A percentile compares a stretch with the other conserved stretches of the same genome.
phyloP scores from a whole-genome alignment of 2,888 invertebrate genomes.

The Caenorhabditis zanzibari region DNA sequence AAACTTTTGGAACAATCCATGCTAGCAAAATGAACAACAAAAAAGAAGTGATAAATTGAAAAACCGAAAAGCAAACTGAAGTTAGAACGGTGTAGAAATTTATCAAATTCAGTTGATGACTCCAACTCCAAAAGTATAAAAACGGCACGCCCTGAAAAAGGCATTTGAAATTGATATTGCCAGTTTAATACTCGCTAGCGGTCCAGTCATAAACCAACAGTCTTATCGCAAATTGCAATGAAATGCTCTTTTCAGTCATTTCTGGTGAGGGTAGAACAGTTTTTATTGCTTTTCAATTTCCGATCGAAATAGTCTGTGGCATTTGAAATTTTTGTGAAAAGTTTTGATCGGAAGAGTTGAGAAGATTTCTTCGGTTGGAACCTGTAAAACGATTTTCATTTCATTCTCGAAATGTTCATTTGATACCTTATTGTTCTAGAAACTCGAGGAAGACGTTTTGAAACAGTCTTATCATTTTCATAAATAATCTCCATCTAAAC shows the following conservation, averaged over 20 bases:
- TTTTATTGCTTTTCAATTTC: conserved; percentile 46
- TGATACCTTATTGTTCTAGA: background rate
- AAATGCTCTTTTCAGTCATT: conserved; percentile 58
- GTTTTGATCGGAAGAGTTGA: background rate
- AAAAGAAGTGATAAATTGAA: background rate
- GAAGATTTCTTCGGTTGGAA: too few relatives aligned
- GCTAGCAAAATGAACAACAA: background rate
- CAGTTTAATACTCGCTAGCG: conserved; percentile 52
- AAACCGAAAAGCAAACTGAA: conserved; percentile 11
- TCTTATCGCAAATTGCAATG: conserved; percentile 57
- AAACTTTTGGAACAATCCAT: background rate
- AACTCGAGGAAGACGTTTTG: too few relatives aligned
- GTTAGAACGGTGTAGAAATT: conserved; percentile 45
- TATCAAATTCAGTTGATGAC: conserved; percentile 25
- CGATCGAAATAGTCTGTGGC: conserved; percentile 5
- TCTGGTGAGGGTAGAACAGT: conserved; percentile 26
- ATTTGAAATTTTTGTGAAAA: background rate
- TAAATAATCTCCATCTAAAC: too few relatives aligned
- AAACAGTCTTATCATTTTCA: too few relatives aligned
- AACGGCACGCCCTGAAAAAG: conserved; percentile 60
- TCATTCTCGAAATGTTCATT: too few relatives aligned
- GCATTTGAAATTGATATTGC: conserved; percentile 59
- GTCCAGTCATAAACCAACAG: conserved; percentile 54
- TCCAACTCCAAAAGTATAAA: conserved; percentile 56
- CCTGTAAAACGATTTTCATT: background rate